Evolutionary conservation across 2,113 vertebrate genomes (phyloP).

Genomic region (Silurus meridionalis): DNA sequence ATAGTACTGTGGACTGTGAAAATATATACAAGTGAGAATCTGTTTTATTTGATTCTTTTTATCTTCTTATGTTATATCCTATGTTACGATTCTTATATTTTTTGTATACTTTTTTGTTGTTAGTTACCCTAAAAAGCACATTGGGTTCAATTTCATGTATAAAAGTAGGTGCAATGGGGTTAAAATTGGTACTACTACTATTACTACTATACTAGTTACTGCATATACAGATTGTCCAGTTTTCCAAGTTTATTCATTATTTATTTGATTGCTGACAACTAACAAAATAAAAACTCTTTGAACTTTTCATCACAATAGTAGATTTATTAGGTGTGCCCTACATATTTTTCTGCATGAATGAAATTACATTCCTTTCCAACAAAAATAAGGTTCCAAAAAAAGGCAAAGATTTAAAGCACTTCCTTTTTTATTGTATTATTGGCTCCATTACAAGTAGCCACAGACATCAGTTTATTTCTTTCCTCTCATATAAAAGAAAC

Average conservation of each 20-base stretch:
- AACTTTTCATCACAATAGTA: background rate
- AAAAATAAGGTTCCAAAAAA: conserved; percentile 42
- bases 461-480: background rate
- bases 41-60: too few species aligned
- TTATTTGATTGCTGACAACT: background rate
- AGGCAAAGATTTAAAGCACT: conserved; percentile 3
- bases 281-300: too few species aligned
- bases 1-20: too few species aligned
- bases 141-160: background rate
- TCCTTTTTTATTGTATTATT: background rate
- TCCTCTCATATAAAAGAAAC: background rate
- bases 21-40: too few species aligned
- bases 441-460: conserved; percentile 4
- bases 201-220: background rate
- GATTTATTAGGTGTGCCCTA: background rate
- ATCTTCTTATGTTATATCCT: background rate
- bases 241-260: background rate
- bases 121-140: background rate
- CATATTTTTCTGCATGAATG: background rate
- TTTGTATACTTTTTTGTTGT: background rate
- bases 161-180: background rate
- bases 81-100: background rate
- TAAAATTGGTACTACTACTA: background rate
- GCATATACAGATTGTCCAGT: too few species aligned
- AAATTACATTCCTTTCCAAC: conserved; percentile 11